Evolutionary conservation across 2,113 vertebrate species (phyloP).

Genomic region (Dicrurus megarhynchus): DNA sequence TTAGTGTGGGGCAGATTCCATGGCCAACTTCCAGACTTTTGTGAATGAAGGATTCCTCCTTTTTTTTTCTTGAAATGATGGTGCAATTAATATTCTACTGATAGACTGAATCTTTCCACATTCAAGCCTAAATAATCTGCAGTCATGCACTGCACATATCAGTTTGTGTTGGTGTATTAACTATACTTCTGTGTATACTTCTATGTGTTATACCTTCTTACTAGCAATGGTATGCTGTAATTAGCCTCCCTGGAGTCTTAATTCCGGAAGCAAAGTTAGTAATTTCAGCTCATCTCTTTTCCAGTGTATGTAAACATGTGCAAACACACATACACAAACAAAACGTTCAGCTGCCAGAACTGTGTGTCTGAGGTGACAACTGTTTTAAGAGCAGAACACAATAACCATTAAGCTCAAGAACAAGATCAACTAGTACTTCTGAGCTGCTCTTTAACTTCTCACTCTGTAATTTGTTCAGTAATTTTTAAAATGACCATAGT

Average conservation of each 20-base stretch:
- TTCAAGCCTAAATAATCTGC: not conserved
- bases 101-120: not conserved
- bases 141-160: not conserved
- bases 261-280: not conserved
- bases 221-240: not conserved
- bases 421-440: not conserved
- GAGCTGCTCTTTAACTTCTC: not conserved
- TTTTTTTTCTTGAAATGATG: not conserved
- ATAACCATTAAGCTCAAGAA: not conserved
- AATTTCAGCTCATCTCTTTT: not conserved
- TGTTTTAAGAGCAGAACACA: not conserved
- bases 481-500: not conserved
- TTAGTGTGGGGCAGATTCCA: not conserved
- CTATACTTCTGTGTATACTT: not conserved
- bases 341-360: not conserved
- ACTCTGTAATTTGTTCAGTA: not conserved
- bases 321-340: not conserved
- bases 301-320: not conserved
- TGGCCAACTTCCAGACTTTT: not conserved
- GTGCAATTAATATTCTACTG: not conserved
- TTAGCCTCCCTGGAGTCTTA: not conserved
- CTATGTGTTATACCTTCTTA: not conserved
- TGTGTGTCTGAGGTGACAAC: not conserved
- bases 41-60: not conserved
- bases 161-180: not conserved